These are phyloP conservation scores for Lasius fuliginosus DNA, from an alignment of 2,888 invertebrate species.

Conservation along the genomic window DNA sequence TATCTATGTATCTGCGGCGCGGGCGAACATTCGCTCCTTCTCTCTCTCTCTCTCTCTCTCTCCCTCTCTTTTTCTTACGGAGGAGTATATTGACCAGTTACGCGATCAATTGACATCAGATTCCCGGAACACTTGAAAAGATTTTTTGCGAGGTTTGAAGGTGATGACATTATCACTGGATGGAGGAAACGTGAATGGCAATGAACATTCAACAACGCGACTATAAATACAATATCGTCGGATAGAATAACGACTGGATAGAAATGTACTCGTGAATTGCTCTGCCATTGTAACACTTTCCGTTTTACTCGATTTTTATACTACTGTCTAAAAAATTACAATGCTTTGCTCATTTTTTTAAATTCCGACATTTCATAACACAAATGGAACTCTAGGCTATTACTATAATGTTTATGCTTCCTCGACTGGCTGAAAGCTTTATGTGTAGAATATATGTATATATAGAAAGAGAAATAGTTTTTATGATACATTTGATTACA, in stretches of 20 bases:
- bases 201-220: not conserved
- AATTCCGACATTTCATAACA: constrained; percentile 16
- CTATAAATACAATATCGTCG: constrained; percentile 4
- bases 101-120: constrained; percentile 41
- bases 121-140: constrained; percentile 39
- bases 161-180: not conserved
- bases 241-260: not conserved
- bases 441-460: not conserved
- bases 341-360: not conserved
- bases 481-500: constrained; percentile 8
- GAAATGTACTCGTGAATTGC: constrained; percentile 11
- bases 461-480: not conserved
- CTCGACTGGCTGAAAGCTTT: not conserved
- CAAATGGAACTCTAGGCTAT: constrained; percentile 16
- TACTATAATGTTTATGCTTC: constrained; percentile 1
- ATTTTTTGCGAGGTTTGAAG: constrained; percentile 31
- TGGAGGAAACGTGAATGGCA: not conserved
- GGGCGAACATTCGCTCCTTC: not conserved
- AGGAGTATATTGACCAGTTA: constrained; percentile 26
- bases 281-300: not conserved
- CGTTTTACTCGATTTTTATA: not conserved
- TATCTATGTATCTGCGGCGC: constrained; percentile 44
- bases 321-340: constrained; percentile 19
- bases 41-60: not conserved
- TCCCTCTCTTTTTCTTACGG: not conserved